These are phyloP conservation scores for Chrysemys picta DNA, from an alignment of 2,113 vertebrate genomes.

Conservation along the genomic window DNA sequence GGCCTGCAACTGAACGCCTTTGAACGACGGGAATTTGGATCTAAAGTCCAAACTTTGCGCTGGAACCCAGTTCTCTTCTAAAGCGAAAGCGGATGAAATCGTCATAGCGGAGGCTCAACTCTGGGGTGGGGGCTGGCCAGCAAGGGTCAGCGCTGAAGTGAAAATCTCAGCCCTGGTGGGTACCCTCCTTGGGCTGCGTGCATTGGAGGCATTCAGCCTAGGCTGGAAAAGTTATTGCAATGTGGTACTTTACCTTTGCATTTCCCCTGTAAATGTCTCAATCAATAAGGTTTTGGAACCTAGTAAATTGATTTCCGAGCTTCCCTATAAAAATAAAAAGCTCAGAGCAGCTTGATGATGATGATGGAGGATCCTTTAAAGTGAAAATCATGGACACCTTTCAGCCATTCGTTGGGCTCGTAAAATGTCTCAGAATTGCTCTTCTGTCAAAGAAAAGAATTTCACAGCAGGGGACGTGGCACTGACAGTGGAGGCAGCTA, in stretches of 20 bases:
- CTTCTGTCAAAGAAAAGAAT: background rate
- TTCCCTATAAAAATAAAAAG: background rate
- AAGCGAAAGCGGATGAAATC: background rate
- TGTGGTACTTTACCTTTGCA: background rate
- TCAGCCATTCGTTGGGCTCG: background rate
- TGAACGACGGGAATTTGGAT: background rate
- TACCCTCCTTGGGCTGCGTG: rapidly evolving
- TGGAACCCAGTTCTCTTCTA: background rate
- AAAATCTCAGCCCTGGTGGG: background rate
- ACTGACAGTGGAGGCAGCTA: background rate
- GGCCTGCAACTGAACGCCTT: background rate
- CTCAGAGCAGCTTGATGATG: background rate
- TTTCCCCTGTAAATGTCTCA: background rate
- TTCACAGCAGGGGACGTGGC: background rate
- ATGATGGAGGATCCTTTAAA: slow-evolving; percentile 49
- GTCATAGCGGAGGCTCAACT: background rate
- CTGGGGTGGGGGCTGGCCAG: background rate
- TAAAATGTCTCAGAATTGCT: slow-evolving; percentile 47
- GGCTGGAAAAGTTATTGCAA: rapidly evolving
- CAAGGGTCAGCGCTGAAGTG: background rate
- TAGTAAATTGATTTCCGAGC: slow-evolving; percentile 16
- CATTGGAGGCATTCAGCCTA: rapidly evolving
- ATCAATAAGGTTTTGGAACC: background rate
- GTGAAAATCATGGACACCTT: slow-evolving; percentile 4
- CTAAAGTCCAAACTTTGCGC: background rate